phyloP scores from a whole-genome alignment of 2,888 invertebrate genomes.

The Parthenolecanium corni region DNA sequence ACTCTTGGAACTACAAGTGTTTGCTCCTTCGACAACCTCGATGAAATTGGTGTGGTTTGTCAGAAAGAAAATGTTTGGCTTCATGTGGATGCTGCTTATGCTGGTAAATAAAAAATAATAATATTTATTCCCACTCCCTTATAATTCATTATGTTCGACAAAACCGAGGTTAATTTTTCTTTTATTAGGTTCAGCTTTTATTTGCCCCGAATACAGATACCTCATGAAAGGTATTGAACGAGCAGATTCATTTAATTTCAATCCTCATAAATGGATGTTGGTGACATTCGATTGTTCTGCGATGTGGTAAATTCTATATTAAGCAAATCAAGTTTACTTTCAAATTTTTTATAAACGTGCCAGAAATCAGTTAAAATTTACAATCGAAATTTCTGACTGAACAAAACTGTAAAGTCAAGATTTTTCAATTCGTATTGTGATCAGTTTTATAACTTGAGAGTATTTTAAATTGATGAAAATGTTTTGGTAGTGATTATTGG shows the following conservation, averaged over 20 bases:
- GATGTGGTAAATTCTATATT: conserved; percentile 57
- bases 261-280: conserved; percentile 98
- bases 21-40: conserved; percentile 76
- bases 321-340: no score
- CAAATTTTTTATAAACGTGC: no score
- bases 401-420: no score
- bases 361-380: no score
- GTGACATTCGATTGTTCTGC: conserved; percentile 99
- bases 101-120: conserved; percentile 42
- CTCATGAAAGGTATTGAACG: conserved; percentile 77
- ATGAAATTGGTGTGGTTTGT: conserved; percentile 58
- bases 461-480: no score
- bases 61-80: conserved; percentile 67
- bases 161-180: background rate
- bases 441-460: no score
- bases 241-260: conserved; percentile 95
- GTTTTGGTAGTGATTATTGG: no score
- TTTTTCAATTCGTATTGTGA: no score
- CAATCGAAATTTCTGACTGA: no score
- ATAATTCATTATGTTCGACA: background rate
- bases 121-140: background rate
- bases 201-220: conserved; percentile 91
- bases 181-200: conserved; percentile 63
- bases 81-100: conserved; percentile 94
- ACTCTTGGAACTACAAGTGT: conserved; percentile 82